These are phyloP conservation scores for Yponomeuta cagnagella DNA, from an alignment of 2,888 invertebrate genomes.

Conservation along the genomic window DNA sequence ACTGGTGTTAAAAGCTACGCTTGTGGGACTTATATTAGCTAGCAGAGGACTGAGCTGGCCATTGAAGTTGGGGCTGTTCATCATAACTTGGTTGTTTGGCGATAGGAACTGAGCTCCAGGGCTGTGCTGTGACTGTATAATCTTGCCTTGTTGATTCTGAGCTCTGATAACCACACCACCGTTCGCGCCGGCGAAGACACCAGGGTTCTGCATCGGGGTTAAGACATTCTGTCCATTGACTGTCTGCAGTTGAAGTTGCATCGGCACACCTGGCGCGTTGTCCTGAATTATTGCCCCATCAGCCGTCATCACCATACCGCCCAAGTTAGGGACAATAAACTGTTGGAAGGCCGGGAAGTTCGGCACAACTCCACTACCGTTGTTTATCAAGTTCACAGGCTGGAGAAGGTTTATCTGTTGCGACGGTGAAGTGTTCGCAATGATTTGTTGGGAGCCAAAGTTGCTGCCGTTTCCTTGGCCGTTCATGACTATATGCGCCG, in stretches of 20 bases:
- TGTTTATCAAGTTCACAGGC: constrained; percentile 87
- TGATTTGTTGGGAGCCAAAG: constrained; percentile 81
- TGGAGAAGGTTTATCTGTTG: constrained; percentile 85
- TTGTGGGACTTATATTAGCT: constrained; percentile 82
- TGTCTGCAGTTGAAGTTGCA: constrained; percentile 87
- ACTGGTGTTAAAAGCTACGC: constrained; percentile 77
- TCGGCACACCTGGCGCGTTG: constrained; percentile 78
- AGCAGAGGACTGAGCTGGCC: constrained; percentile 88
- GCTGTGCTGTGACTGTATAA: constrained; percentile 80
- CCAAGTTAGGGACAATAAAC: constrained; percentile 86
- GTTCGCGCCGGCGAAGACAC: constrained; percentile 78
- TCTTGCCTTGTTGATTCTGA: constrained; percentile 83
- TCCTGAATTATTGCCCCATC: constrained; percentile 86
- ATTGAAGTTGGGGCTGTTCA: constrained; percentile 82
- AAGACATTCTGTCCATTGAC: constrained; percentile 86
- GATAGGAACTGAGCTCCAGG: constrained; percentile 84
- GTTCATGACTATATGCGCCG: constrained; percentile 86
- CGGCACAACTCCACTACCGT: constrained; percentile 80
- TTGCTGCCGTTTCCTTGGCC: constrained; percentile 78
- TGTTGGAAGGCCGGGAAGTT: constrained; percentile 89
- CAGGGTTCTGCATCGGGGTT: constrained; percentile 81
- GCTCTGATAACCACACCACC: constrained; percentile 88
- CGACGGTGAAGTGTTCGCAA: constrained; percentile 75
- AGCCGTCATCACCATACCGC: constrained; percentile 89
- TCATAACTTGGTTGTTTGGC: constrained; percentile 84